phyloP scores from a whole-genome alignment of 2,888 invertebrate species.

The Mythimna vitellina region DNA sequence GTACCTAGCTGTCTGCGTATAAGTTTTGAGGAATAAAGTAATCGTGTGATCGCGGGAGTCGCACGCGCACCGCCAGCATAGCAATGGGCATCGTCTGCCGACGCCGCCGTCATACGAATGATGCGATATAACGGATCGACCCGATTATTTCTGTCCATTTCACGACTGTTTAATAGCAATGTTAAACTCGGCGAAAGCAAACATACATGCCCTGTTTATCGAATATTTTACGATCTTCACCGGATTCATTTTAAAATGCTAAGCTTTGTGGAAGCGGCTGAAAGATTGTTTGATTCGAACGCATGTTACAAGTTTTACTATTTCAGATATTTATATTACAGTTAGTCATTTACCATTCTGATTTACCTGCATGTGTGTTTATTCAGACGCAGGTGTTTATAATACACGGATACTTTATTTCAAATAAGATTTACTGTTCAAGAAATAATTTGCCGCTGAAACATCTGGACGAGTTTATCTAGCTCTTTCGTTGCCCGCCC shows the following conservation, averaged over 20 bases:
- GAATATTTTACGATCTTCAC: conserved; percentile 89
- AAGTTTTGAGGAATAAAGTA: conserved; percentile 79
- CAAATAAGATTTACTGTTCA: conserved; percentile 86
- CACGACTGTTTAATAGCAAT: conserved; percentile 91
- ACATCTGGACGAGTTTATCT: conserved; percentile 80
- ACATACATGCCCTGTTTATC: conserved; percentile 89
- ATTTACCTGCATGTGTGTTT: conserved; percentile 88
- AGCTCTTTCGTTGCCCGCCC: conserved; percentile 71
- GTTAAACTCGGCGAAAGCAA: conserved; percentile 90
- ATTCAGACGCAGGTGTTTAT: conserved; percentile 87
- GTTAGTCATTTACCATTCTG: conserved; percentile 89
- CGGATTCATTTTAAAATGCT: conserved; percentile 89
- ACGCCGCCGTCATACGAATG: conserved; percentile 88
- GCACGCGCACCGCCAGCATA: conserved; percentile 75
- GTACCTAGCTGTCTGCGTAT: conserved; percentile 40
- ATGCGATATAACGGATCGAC: conserved; percentile 89
- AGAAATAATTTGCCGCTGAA: conserved; percentile 84
- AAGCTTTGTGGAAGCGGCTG: conserved; percentile 86
- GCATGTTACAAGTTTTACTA: conserved; percentile 83
- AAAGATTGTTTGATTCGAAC: conserved; percentile 87
- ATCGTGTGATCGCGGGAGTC: conserved; percentile 79
- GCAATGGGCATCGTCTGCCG: conserved; percentile 82
- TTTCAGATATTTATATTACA: conserved; percentile 89
- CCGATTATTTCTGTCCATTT: conserved; percentile 90
- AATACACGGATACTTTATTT: conserved; percentile 87